These are phyloP conservation scores for Verasper variegatus DNA, from an alignment of 2,113 vertebrate genomes.

Conservation along the genomic window DNA sequence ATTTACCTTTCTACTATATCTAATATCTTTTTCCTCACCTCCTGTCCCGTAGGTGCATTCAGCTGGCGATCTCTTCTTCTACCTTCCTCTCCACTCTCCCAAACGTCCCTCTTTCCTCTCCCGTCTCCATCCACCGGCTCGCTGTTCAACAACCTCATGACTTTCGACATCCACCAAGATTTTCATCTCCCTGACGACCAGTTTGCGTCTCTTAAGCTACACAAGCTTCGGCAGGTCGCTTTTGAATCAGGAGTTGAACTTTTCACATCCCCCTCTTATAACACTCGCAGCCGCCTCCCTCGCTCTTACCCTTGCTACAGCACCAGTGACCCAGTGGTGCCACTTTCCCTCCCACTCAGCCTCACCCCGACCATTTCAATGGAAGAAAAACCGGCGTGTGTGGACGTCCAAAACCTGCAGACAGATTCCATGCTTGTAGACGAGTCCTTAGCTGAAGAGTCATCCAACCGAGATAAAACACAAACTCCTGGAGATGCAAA, in stretches of 20 bases:
- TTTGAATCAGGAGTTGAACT: constrained; percentile 36
- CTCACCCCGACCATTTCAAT: constrained; percentile 19
- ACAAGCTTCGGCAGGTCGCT: constrained; percentile 60
- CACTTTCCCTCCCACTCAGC: constrained; percentile 21
- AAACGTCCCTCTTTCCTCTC: constrained; percentile 4
- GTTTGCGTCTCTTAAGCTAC: constrained; percentile 73
- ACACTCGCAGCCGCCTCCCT: neutral
- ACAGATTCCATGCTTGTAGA: neutral
- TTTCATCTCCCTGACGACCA: constrained; percentile 77
- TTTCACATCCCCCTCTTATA: constrained; percentile 34
- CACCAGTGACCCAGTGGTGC: neutral
- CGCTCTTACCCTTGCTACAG: neutral
- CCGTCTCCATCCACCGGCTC: neutral
- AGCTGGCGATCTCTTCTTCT: constrained; percentile 47
- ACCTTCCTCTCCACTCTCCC: constrained; percentile 33
- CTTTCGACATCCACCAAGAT: constrained; percentile 56
- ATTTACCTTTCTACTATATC: neutral
- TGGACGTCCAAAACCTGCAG: neutral
- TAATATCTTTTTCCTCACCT: neutral
- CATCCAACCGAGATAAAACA: neutral
- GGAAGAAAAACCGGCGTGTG: neutral
- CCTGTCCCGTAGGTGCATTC: constrained; percentile 10
- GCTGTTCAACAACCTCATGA: constrained; percentile 5
- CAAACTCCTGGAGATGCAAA: neutral
- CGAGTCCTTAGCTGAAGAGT: neutral